Conservation (phyloP, 2,113 vertebrate species). For the Astatoreochromis straeleni region DNA sequence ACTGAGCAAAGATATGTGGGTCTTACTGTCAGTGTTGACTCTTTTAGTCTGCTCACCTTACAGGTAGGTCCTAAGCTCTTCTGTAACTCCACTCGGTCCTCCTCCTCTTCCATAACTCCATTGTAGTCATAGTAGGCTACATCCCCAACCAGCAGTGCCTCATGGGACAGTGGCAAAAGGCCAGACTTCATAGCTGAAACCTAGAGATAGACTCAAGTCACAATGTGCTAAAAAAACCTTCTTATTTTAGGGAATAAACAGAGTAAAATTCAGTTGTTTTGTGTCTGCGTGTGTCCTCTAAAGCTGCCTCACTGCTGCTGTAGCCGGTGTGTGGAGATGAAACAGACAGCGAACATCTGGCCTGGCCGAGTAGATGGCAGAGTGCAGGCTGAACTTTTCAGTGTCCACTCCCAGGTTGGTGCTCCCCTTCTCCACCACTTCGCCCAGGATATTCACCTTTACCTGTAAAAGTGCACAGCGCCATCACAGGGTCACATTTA, state of each 20-base stretch:
- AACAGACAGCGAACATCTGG: constrained; percentile 85
- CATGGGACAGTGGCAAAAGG: constrained; percentile 87
- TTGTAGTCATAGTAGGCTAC: constrained; percentile 89
- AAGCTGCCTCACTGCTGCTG: constrained; percentile 79
- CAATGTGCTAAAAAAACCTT: neutral
- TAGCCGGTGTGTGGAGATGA: constrained; percentile 86
- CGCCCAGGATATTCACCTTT: constrained; percentile 95
- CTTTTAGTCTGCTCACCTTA: constrained; percentile 75
- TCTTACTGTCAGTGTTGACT: neutral
- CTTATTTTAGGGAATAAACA: neutral
- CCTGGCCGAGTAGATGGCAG: constrained; percentile 88
- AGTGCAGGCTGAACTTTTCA: constrained; percentile 85
- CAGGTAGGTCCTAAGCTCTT: constrained; percentile 93
- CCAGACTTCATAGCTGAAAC: constrained; percentile 94
- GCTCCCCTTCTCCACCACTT: constrained; percentile 89
- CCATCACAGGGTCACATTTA: neutral
- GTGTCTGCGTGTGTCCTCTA: neutral
- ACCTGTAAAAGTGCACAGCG: constrained; percentile 64
- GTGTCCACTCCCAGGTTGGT: constrained; percentile 81
- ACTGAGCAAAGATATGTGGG: neutral
- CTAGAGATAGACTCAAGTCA: constrained; percentile 52
- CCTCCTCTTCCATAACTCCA: constrained; percentile 86
- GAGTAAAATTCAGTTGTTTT: neutral
- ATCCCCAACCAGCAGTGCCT: constrained; percentile 88
- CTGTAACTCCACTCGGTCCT: constrained; percentile 88